Evolutionary conservation across 1,140 invertebrate species (phyloP).

Genomic region (Triops longicaudatus): DNA sequence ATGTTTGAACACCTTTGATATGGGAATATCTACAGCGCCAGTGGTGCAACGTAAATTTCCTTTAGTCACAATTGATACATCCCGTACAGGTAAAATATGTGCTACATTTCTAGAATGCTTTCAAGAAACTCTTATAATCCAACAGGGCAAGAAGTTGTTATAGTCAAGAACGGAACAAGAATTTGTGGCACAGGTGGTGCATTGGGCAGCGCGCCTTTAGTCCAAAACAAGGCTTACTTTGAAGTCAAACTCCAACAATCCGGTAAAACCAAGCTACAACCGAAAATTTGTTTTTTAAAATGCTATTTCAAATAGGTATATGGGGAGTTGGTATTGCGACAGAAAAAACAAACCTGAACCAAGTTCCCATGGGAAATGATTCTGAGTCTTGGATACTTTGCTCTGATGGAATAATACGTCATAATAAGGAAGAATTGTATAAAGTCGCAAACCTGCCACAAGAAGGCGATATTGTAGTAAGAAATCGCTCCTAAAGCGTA

Average conservation of each 20-base stretch:
- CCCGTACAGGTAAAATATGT: slow-evolving; percentile 22
- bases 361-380: slow-evolving; percentile 72
- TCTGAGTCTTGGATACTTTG: slow-evolving; percentile 87
- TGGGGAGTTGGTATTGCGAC: slow-evolving; percentile 94
- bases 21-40: slow-evolving; percentile 21
- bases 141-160: slow-evolving; percentile 90
- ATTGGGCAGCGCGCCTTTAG: slow-evolving; percentile 80
- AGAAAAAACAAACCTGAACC: slow-evolving; percentile 73
- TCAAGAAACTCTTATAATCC: background rate
- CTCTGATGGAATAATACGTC: slow-evolving; percentile 75
- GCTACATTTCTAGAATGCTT: background rate
- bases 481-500: no score
- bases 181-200: slow-evolving; percentile 93
- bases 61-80: slow-evolving; percentile 22
- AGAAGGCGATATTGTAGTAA: slow-evolving; percentile 90
- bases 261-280: slow-evolving; percentile 46
- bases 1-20: slow-evolving; percentile 22
- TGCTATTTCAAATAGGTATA: slow-evolving; percentile 44
- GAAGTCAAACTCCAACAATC: slow-evolving; percentile 96
- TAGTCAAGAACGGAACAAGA: slow-evolving; percentile 90
- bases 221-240: slow-evolving; percentile 98
- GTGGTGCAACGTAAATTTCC: slow-evolving; percentile 17
- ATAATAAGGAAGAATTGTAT: slow-evolving; percentile 70
- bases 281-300: background rate
- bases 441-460: slow-evolving; percentile 58